Percentiles rank a stretch among this genome's conserved stretches.
These are phyloP conservation scores for Erannis defoliaria DNA, from an alignment of 2,888 invertebrate genomes.

Conservation along the genomic window DNA sequence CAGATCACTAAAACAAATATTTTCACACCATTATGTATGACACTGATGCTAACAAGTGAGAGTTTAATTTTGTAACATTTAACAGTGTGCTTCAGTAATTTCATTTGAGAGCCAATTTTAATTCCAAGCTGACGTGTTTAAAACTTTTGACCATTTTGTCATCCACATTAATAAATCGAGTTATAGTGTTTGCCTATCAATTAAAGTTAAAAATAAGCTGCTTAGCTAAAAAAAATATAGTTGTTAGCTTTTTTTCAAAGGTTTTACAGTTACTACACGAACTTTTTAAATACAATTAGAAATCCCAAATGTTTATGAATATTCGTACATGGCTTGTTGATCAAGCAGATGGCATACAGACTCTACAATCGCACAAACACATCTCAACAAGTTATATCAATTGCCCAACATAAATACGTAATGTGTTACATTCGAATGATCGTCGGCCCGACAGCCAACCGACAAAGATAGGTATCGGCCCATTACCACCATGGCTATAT, in stretches of 20 bases:
- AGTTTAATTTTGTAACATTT: not conserved
- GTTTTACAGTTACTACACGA: too few relatives aligned
- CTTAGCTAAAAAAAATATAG: too few relatives aligned
- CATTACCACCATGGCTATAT: conserved; percentile 66
- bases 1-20: conserved; percentile 70
- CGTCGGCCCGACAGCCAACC: conserved; percentile 71
- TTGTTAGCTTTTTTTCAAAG: too few relatives aligned
- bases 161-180: too few relatives aligned
- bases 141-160: too few relatives aligned
- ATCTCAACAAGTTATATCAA: conserved; percentile 74
- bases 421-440: conserved; percentile 74
- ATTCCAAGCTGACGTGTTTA: too few relatives aligned
- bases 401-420: conserved; percentile 79
- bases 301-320: conserved; percentile 9
- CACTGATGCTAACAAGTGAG: conserved; percentile 57
- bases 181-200: too few relatives aligned
- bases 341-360: conserved; percentile 38
- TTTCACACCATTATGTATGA: conserved; percentile 55
- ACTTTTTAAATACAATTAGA: too few relatives aligned
- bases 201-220: too few relatives aligned
- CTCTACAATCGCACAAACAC: conserved; percentile 47
- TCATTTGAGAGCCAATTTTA: too few relatives aligned
- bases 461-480: conserved; percentile 80
- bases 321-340: conserved; percentile 9
- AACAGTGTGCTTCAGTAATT: not conserved